phyloP scores from a whole-genome alignment of 2,113 vertebrate species.

The Atrichornis clamosus region DNA sequence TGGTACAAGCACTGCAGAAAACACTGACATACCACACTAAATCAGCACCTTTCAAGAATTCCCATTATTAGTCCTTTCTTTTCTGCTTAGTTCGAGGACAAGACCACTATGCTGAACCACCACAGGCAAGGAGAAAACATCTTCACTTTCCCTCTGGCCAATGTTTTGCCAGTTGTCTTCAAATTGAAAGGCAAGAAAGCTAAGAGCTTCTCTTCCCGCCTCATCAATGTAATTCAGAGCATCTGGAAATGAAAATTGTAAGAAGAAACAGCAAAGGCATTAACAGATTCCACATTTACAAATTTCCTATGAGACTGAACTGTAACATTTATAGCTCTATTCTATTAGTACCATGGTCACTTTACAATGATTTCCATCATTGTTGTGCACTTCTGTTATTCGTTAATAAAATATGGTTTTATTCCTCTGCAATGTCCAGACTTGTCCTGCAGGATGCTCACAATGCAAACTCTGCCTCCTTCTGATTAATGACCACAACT shows the following conservation, averaged over 20 bases:
- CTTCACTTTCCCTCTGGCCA: not conserved
- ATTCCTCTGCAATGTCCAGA: not conserved
- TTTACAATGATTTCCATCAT: not conserved
- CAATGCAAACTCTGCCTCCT: not conserved
- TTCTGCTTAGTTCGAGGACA: not conserved
- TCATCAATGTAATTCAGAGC: not conserved
- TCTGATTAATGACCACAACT: not conserved
- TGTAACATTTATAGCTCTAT: not conserved
- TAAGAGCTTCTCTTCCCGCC: not conserved
- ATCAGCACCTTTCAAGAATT: not conserved
- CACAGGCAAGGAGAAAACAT: not conserved
- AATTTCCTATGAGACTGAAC: not conserved
- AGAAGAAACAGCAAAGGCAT: not conserved
- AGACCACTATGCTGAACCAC: not conserved
- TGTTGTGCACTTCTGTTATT: not conserved
- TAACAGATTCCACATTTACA: not conserved
- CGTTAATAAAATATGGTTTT: rapidly evolving
- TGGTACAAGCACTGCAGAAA: not conserved
- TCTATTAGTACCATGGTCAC: not conserved
- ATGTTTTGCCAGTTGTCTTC: not conserved
- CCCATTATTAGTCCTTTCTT: not conserved
- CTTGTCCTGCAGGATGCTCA: not conserved
- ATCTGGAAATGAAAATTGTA: not conserved
- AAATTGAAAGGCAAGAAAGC: not conserved
- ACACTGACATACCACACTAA: not conserved